These are phyloP conservation scores for Drosophila melanosoma DNA, from an alignment of 2,888 invertebrate genomes.

Conservation along the genomic window DNA sequence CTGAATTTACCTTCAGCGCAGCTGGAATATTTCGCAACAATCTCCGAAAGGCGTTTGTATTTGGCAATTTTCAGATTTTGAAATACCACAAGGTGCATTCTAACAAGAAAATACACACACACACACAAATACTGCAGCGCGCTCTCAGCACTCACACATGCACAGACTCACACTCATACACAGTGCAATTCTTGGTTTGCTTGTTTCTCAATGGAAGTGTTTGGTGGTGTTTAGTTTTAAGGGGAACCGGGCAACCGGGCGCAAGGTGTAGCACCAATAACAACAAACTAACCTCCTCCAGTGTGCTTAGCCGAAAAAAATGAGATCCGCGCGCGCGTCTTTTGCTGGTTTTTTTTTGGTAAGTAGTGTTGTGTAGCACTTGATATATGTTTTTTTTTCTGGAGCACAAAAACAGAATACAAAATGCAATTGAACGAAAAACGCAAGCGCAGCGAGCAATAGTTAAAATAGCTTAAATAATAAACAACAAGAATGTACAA, in stretches of 20 bases:
- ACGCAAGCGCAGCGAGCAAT: conserved; percentile 73
- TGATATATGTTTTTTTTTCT: conserved; percentile 30
- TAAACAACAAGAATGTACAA: conserved; percentile 67
- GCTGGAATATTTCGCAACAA: conserved; percentile 79
- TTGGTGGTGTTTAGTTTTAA: conserved; percentile 32
- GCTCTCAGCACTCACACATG: conserved; percentile 46
- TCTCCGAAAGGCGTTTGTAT: conserved; percentile 72
- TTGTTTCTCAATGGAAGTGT: conserved; percentile 71
- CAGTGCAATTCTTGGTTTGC: conserved; percentile 71
- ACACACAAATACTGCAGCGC: conserved; percentile 23
- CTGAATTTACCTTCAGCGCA: conserved; percentile 74
- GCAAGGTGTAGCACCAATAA: conserved; percentile 49
- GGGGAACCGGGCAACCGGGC: conserved; percentile 30
- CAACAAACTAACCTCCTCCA: conserved; percentile 58
- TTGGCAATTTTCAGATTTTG: conserved; percentile 79
- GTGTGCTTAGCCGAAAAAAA: conserved; percentile 48
- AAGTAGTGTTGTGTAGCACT: conserved; percentile 30
- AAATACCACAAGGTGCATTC: conserved; percentile 81
- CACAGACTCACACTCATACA: conserved; percentile 30
- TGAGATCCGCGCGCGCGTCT: conserved; percentile 39
- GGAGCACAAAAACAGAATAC: conserved; percentile 45
- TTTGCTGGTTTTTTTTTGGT: conserved; percentile 16
- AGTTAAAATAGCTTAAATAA: conserved; percentile 70
- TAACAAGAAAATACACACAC: conserved; percentile 60
- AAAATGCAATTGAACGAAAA: conserved; percentile 58